Percentiles rank a stretch among this genome's conserved stretches.
These are phyloP conservation scores for Holothuria leucospilota DNA, from an alignment of 53 echinoderm and acorn worm genomes.

Conservation along the genomic window DNA sequence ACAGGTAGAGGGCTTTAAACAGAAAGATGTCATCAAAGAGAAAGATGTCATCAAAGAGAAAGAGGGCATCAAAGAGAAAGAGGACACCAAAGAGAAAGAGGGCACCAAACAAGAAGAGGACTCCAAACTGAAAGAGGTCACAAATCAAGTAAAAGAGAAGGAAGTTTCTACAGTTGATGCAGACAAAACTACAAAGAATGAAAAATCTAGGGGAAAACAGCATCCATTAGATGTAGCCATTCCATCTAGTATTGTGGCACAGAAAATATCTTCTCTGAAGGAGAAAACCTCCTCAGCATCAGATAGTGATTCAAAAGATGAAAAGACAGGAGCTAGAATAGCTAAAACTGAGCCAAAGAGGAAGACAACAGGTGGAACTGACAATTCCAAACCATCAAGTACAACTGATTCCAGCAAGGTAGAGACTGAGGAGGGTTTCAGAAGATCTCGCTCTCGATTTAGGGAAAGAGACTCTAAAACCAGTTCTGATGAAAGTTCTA, in stretches of 20 bases:
- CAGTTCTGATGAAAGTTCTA: constrained; percentile 22
- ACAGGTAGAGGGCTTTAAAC: too few relatives aligned
- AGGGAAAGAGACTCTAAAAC: constrained; percentile 2
- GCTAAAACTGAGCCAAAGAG: constrained; percentile 8
- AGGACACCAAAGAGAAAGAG: neutral
- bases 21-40: too few relatives aligned
- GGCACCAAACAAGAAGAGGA: neutral
- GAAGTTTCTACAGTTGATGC: too few relatives aligned
- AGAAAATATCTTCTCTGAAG: constrained; percentile 35
- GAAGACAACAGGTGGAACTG: neutral
- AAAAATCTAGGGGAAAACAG: constrained; percentile 11
- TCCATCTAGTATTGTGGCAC: constrained; percentile 40
- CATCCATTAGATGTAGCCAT: constrained; percentile 38
- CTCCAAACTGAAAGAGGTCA: neutral
- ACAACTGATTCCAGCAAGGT: neutral
- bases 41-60: too few relatives aligned
- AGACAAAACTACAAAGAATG: too few relatives aligned
- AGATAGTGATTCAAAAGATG: constrained; percentile 35
- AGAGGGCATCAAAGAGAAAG: neutral
- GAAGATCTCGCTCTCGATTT: constrained; percentile 5
- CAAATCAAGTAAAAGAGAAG: too few relatives aligned
- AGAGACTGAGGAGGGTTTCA: constrained; percentile 7
- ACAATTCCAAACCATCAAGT: neutral
- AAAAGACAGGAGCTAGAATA: neutral
- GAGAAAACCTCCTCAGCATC: constrained; percentile 27